Evolutionary conservation across 2,888 invertebrate genomes (phyloP), one percentile per base, ranked within the genome.

Genomic region (Amblyjoppa proteus): DNA sequence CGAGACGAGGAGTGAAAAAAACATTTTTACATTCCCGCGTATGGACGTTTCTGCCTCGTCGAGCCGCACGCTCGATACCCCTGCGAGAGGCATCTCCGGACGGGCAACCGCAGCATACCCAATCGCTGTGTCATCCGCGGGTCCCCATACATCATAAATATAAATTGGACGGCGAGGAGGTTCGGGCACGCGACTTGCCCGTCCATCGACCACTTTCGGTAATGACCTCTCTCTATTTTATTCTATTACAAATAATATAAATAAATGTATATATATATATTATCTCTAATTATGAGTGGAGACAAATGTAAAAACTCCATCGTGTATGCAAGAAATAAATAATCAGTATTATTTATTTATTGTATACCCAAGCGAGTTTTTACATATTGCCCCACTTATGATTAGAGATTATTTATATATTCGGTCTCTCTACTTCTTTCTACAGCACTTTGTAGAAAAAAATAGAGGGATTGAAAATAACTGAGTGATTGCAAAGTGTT

Each of bases 71-170:
- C 58, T 25, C 68, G 69, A 11, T 69, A 13, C 45, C 45, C 45
- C 45, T 69, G 11, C 64, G 13, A 16, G 38, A 45, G 73, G 73
- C 71, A 61, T 84, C 87, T 84, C 86, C 66, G 64, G 70, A 81
- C 81, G 77, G 76, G 51, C 81, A 86, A 66, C 82, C 86, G 87
- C 87, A 87, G 89, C 90, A 90, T 90, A 90, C 89, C 86, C 91
- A 91, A 91, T 89, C 90, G 91, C 92, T 90, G 90, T 92, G 92
- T 92, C 92, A 92, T 91, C 91, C 88, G 83, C 88, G 88, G 83
- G 66, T 38, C 41, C 84, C 88, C 89, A 91, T 90, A 91, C 88
- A 89, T 92, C 91, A 91, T 90, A 89, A 90, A 91, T 89, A 88
- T 90, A 90, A 89, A 90, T 90, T 90, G 88, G 85, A 82, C 73